These are phyloP conservation scores for Cydia amplana DNA, from an alignment of 1,140 invertebrate genomes.

Conservation along the genomic window DNA sequence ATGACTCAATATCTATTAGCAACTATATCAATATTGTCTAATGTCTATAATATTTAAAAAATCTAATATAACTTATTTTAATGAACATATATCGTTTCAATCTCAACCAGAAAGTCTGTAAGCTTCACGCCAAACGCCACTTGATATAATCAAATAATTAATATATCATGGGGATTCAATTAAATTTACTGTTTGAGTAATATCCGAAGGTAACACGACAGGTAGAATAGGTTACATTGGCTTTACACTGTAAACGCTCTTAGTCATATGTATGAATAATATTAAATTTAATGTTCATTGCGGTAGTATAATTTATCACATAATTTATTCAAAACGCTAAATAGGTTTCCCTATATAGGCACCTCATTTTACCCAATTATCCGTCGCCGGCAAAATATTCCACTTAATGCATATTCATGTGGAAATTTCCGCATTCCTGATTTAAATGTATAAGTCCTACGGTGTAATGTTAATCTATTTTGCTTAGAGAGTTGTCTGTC, in stretches of 20 bases:
- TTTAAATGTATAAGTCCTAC: neutral
- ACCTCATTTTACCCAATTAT: conserved; percentile 45
- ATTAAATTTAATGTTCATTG: neutral
- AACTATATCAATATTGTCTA: too few species aligned
- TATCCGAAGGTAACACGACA: neutral
- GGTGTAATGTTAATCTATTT: conserved; percentile 4
- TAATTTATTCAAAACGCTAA: conserved; percentile 24
- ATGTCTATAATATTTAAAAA: too few species aligned
- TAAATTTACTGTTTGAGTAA: too few species aligned
- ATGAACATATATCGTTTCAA: too few species aligned
- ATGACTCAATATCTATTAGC: too few species aligned
- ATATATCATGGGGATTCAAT: too few species aligned
- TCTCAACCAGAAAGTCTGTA: too few species aligned
- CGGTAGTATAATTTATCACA: neutral
- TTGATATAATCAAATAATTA: too few species aligned
- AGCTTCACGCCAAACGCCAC: too few species aligned
- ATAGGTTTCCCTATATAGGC: conserved; percentile 36
- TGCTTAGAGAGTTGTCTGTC: neutral
- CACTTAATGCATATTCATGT: conserved; percentile 40
- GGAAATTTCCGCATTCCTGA: conserved; percentile 25
- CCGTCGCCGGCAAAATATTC: conserved; percentile 33
- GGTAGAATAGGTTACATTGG: neutral
- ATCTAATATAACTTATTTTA: too few species aligned
- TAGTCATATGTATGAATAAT: neutral
- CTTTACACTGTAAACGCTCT: neutral